Evolutionary conservation across 2,797 vertebrate genomes (phyloP), one percentile per base, ranked within the genome.

Genomic region (Pogoniulus pusillus): DNA sequence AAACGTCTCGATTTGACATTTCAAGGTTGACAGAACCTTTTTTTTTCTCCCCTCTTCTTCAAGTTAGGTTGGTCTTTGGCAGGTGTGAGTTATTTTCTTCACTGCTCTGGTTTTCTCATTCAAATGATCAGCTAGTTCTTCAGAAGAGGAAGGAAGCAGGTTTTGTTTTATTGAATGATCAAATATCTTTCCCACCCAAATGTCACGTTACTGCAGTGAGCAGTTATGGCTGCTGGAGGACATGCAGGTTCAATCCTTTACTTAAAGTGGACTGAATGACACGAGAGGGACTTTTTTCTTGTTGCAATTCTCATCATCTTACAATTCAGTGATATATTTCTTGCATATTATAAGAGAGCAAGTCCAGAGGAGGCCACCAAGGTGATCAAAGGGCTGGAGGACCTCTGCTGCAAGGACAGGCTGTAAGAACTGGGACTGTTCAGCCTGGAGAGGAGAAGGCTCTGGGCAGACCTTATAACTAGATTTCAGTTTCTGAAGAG

Each of bases 21-120:
- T 66, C 53, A 75, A 79, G 72, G 85, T 45, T 74, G 62, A n/a
- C 32, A 45, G 6, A 75, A 26, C 10, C 2, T 54, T 53, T 51
- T 76, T 45, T 13, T 47, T 47, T 12, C 10, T 19, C 6, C 20
- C 24, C 15, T 1, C 2, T 8, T 5, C n/a, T 10, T 18, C 27
- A 18, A 37, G 39, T 16, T 24, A 85, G 77, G 34, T 62, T 58
- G 69, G n/a, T n/a, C 45, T 58, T 59, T 90, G 93, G 49, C 95
- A 98, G 98, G 97, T 98, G 87, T 95, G 93, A 71, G 97, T 95
- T 59, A 93, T 98, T 89, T 96, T 78, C 95, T 98, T 98, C 93
- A 96, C 97, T 7, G 97, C 97, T 80, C 90, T 96, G 81, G 97
- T 98, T 90, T 97, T 96, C 58, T 92, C 97, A 81, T 98, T 97